Conservation (phyloP, 2,888 invertebrate species). For the Catocala fraxini region DNA sequence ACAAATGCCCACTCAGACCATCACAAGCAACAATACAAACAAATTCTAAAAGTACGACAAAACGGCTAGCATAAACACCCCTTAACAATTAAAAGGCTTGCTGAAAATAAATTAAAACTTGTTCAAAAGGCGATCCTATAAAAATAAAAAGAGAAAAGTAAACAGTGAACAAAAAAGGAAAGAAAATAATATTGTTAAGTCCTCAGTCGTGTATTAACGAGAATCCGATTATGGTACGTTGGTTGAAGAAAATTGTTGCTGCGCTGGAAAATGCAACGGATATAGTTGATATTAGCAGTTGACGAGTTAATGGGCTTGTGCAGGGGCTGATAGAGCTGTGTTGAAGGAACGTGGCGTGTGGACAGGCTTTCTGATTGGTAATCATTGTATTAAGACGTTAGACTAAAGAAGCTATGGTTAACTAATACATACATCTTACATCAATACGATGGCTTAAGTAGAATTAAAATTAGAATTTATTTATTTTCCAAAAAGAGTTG, state of each 20-base stretch:
- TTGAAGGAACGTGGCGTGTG: too few species aligned
- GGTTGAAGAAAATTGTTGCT: conserved; percentile 10
- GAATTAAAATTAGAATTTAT: too few species aligned
- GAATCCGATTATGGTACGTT: conserved; percentile 30
- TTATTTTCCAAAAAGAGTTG: too few species aligned
- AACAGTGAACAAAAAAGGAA: conserved; percentile 16
- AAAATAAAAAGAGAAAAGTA: conserved; percentile 7
- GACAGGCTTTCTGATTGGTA: too few species aligned
- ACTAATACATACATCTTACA: too few species aligned
- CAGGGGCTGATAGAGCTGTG: too few species aligned
- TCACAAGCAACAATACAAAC: background rate
- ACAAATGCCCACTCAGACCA: background rate
- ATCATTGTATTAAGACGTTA: too few species aligned
- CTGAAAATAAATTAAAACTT: conserved; percentile 35
- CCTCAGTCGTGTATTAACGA: conserved; percentile 24
- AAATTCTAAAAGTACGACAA: background rate
- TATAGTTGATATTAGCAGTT: background rate
- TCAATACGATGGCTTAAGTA: too few species aligned
- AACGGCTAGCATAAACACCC: conserved; percentile 5
- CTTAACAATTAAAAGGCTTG: conserved; percentile 12
- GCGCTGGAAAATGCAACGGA: background rate
- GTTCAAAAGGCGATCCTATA: conserved; percentile 17
- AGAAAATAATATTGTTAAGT: conserved; percentile 34
- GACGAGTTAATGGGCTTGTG: conserved; percentile 1
- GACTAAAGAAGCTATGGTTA: too few species aligned